Evolutionary conservation across 2,888 invertebrate genomes (phyloP).

Genomic region (Dicranocentrus wangi): DNA sequence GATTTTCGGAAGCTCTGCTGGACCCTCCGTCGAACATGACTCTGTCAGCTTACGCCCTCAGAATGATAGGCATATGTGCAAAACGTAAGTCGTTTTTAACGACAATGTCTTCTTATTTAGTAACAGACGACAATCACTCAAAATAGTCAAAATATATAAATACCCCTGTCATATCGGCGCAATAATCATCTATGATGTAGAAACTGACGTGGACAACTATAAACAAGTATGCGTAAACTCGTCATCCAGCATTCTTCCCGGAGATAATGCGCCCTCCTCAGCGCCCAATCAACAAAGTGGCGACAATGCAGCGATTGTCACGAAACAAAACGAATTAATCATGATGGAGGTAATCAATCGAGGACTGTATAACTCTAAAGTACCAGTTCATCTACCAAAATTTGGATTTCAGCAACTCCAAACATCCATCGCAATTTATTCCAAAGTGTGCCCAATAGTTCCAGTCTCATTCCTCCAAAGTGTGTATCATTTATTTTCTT

Average conservation of each 20-base stretch:
- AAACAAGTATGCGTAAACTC: background rate
- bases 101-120: too few species aligned
- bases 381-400: constrained; percentile 18
- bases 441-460: constrained; percentile 44
- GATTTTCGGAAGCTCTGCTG: too few species aligned
- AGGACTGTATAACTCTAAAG: background rate
- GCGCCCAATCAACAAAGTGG: too few species aligned
- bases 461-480: constrained; percentile 29
- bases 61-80: constrained; percentile 19
- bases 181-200: too few species aligned
- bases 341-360: constrained; percentile 22
- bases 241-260: background rate
- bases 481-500: constrained; percentile 25
- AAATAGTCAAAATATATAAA: too few species aligned
- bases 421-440: constrained; percentile 14
- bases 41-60: constrained; percentile 10
- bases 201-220: background rate
- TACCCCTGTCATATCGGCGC: too few species aligned
- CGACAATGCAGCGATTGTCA: background rate
- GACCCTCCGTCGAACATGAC: too few species aligned
- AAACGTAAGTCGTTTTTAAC: constrained; percentile 20
- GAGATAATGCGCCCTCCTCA: too few species aligned
- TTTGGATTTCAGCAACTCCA: constrained; percentile 40
- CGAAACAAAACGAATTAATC: constrained; percentile 34
- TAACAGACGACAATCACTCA: too few species aligned